phyloP scores from a whole-genome alignment of 2,797 vertebrate genomes.

The Gorsachius magnificus region DNA sequence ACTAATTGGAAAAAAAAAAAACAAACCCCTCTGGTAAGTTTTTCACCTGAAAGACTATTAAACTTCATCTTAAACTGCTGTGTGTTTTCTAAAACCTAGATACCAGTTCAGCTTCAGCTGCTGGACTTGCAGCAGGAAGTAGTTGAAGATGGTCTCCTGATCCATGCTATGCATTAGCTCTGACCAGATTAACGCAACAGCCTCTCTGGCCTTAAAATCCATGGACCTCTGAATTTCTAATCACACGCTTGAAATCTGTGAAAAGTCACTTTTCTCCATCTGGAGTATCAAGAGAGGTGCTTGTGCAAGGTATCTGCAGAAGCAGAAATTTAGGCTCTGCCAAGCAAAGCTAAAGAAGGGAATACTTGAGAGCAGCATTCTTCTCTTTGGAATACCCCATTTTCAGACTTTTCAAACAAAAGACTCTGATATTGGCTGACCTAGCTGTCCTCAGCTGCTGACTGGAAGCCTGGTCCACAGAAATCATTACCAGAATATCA shows the following conservation, averaged over 20 bases:
- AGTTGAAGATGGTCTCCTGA: neutral
- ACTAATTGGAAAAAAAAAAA: neutral
- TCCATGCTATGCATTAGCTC: accelerated
- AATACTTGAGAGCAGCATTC: neutral
- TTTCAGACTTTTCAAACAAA: neutral
- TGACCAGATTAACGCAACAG: neutral
- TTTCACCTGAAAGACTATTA: neutral
- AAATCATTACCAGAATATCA: neutral
- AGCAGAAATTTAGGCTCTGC: neutral
- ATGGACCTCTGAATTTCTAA: neutral
- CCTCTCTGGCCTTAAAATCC: neutral
- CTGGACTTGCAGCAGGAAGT: neutral
- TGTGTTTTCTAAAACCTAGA: neutral
- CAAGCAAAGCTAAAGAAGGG: neutral
- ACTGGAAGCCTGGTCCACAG: neutral
- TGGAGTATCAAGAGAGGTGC: neutral
- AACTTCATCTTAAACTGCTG: neutral
- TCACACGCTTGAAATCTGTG: neutral
- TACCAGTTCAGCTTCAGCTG: neutral
- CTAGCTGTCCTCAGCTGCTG: neutral
- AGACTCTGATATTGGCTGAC: neutral
- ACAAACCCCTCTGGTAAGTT: neutral
- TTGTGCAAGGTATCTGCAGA: neutral
- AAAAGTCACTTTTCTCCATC: neutral
- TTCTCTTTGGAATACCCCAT: neutral